Base-by-base conservation (phyloP, 2,113 vertebrate species). In the Guaruba guarouba region DNA sequence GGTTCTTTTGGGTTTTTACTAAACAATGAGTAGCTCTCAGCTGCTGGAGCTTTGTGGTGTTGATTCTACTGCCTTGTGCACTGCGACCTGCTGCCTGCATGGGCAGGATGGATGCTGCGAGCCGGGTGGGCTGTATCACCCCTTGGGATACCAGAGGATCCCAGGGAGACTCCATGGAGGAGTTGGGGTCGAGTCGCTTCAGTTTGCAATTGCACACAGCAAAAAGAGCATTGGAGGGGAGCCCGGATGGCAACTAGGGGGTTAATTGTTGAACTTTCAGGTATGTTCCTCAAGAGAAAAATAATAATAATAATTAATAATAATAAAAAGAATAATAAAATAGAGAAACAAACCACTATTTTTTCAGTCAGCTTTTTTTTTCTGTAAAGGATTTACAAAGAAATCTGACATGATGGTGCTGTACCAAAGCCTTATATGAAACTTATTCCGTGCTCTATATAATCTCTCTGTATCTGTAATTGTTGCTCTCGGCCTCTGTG, bases 371-470 rank as follows among this genome's bases (percentile, higher is more conserved):
- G 96, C 89, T 97, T 98, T 97, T 98, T 94, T 95, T 97, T 97
- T 96, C 96, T 97, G 95, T 98, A 96, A 97, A 97, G 77, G 88
- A 97, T 97, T 97, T 97, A 97, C 96, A 97, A 96, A 95, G 97
- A 97, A 97, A 96, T 96, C 95, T 93, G 97, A 97, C 97, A 97
- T 96, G 93, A 97, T 95, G 98, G 98, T 98, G 98, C 98, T 98
- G 97, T 98, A 98, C 98, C 98, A 98, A 98, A 98, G 98, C 98
- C 98, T 98, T 98, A 98, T 90, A 96, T 29, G 68, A 97, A 95
- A 98, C 97, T 97, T 97, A 96, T 35, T 97, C 97, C 88, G 70
- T 59, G 88, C 93, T 97, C 97, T 97, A 66, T 96, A 67, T 95
- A 92, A 96, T 97, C 97, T 97, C 96, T 97, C 96, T 97, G 76